Conservation (phyloP, 2,888 invertebrate genomes). For the Drosophila diplacantha region DNA sequence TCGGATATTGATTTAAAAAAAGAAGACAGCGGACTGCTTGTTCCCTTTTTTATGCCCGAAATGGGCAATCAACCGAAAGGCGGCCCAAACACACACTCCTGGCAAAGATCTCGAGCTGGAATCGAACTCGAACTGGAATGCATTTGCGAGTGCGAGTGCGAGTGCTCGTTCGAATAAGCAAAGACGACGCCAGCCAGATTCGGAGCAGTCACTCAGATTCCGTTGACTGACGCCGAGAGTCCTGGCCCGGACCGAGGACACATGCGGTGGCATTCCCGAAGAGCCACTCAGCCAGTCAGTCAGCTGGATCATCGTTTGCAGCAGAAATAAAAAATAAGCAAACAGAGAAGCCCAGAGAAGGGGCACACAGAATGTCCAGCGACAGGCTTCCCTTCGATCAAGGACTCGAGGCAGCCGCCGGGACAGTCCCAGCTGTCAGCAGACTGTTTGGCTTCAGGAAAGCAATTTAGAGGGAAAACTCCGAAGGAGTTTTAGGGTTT, state of each 20-base stretch:
- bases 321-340: background rate
- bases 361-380: background rate
- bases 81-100: constrained; percentile 31
- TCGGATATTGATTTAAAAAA: constrained; percentile 46
- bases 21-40: background rate
- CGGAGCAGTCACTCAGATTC: constrained; percentile 50
- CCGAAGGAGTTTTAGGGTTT: background rate
- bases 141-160: background rate
- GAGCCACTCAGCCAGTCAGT: constrained; percentile 55
- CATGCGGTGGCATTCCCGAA: constrained; percentile 36
- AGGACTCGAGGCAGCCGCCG: background rate
- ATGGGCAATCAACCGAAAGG: constrained; percentile 68
- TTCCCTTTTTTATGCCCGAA: constrained; percentile 55
- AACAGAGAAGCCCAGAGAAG: constrained; percentile 6
- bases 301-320: constrained; percentile 19
- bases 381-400: background rate
- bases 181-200: constrained; percentile 55
- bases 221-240: constrained; percentile 25
- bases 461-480: background rate
- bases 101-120: constrained; percentile 32
- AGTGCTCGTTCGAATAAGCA: constrained; percentile 16
- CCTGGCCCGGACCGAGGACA: constrained; percentile 8
- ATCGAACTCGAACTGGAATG: background rate
- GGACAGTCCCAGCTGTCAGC: background rate
- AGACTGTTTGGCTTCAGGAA: background rate